These are phyloP conservation scores for Rhingia rostrata DNA, from an alignment of 2,888 invertebrate genomes.

Conservation along the genomic window DNA sequence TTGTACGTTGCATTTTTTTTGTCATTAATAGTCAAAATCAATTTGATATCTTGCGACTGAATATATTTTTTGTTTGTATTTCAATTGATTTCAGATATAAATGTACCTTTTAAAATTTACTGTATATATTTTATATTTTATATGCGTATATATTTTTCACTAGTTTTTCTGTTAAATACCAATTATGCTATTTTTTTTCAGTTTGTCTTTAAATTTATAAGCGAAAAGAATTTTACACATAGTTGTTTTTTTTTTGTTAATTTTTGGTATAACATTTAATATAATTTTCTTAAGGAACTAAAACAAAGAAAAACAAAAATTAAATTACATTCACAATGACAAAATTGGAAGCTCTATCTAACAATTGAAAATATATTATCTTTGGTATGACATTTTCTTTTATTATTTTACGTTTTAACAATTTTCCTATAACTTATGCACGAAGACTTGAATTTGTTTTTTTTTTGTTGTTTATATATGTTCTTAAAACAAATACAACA, in stretches of 20 bases:
- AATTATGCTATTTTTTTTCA: conserved; percentile 59
- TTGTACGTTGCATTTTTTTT: conserved; percentile 53
- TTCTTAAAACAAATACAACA: conserved; percentile 49
- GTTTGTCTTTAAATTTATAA: conserved; percentile 26
- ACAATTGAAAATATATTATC: conserved; percentile 51
- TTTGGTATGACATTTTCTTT: conserved; percentile 45
- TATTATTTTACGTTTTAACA: conserved; percentile 14
- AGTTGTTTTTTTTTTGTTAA: neutral
- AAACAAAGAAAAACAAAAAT: neutral
- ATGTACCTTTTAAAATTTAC: conserved; percentile 29
- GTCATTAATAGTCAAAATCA: neutral
- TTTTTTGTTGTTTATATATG: neutral
- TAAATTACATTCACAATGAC: conserved; percentile 2
- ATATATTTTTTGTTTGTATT: neutral
- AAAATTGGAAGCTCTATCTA: conserved; percentile 73
- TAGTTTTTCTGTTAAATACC: conserved; percentile 58
- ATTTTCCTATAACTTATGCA: conserved; percentile 63
- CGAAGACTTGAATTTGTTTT: conserved; percentile 69
- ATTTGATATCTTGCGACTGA: conserved; percentile 16
- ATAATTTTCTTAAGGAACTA: neutral
- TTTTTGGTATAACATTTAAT: neutral
- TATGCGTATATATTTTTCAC: conserved; percentile 3
- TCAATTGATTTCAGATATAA: neutral
- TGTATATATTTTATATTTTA: conserved; percentile 23
- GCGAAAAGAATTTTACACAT: conserved; percentile 21